A percentile compares a stretch with the other conserved stretches of the same genome.
Evolutionary conservation across 2,888 invertebrate genomes (phyloP).

Genomic region (Acholoe squamosa): DNA sequence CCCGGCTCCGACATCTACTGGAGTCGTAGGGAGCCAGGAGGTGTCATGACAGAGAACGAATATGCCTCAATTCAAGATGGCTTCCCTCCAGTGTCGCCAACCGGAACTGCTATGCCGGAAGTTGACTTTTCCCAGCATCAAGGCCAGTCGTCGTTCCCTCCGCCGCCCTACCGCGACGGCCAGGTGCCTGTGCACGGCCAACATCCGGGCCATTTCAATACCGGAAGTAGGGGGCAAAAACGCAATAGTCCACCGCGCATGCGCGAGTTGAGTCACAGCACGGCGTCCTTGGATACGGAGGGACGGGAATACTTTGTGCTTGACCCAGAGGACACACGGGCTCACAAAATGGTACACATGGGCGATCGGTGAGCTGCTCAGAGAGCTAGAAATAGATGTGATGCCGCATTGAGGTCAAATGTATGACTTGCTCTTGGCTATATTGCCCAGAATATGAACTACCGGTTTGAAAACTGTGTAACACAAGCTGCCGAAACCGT

Average conservation of each 20-base stretch:
- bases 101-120: slow-evolving; percentile 59
- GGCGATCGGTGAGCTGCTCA: slow-evolving; percentile 26
- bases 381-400: too few relatives aligned
- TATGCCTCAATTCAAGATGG: slow-evolving; percentile 62
- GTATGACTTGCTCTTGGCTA: too few relatives aligned
- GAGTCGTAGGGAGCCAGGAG: slow-evolving; percentile 47
- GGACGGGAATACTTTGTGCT: slow-evolving; percentile 60
- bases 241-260: background rate
- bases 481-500: too few relatives aligned
- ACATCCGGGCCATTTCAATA: slow-evolving; percentile 53
- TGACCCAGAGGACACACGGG: slow-evolving; percentile 49
- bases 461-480: too few relatives aligned
- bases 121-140: slow-evolving; percentile 27
- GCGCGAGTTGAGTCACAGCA: slow-evolving; percentile 12
- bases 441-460: too few relatives aligned
- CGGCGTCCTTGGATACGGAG: slow-evolving; percentile 36
- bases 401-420: too few relatives aligned
- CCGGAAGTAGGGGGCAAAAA: slow-evolving; percentile 48
- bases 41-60: slow-evolving; percentile 55
- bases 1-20: slow-evolving; percentile 54
- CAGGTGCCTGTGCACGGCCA: slow-evolving; percentile 9
- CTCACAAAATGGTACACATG: slow-evolving; percentile 38
- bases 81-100: slow-evolving; percentile 35
- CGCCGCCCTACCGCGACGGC: slow-evolving; percentile 41
- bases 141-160: slow-evolving; percentile 16